Conservation (phyloP, 2,888 invertebrate genomes). For the Phalera bucephala region DNA sequence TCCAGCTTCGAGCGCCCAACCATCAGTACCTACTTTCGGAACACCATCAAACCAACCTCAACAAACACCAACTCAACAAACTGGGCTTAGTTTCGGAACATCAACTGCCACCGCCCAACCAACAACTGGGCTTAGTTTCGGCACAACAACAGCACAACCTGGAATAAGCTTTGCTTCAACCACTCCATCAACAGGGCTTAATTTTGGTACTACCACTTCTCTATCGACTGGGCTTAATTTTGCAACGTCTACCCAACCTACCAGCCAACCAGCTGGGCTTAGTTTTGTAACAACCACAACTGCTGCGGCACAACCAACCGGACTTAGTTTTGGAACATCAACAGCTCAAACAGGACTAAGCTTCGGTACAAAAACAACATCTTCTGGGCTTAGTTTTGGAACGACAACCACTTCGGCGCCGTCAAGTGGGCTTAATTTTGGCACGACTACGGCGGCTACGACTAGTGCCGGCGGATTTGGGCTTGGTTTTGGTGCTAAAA, state of each 20-base stretch:
- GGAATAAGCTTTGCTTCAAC: not conserved
- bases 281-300: conserved; percentile 10
- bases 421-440: conserved; percentile 27
- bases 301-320: conserved; percentile 10
- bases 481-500: conserved; percentile 35
- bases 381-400: no score
- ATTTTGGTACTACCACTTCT: conserved; percentile 17
- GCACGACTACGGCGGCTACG: not conserved
- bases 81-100: conserved; percentile 25
- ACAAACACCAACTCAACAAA: conserved; percentile 6
- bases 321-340: conserved; percentile 23
- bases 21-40: conserved; percentile 17
- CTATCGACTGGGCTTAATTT: conserved; percentile 17
- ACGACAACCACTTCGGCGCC: conserved; percentile 7
- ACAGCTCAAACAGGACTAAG: conserved; percentile 15
- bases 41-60: conserved; percentile 10
- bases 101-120: conserved; percentile 4
- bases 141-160: conserved; percentile 5
- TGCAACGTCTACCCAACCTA: not conserved
- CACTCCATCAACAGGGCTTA: conserved; percentile 11
- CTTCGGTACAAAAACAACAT: conserved; percentile 36
- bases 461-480: conserved; percentile 13
- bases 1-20: not conserved
- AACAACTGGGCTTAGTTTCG: conserved; percentile 19
- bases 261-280: conserved; percentile 11